These are phyloP conservation scores for Ephydatia muelleri DNA, from an alignment of 37 sponge, comb jelly and placozoan genomes.

Conservation along the genomic window DNA sequence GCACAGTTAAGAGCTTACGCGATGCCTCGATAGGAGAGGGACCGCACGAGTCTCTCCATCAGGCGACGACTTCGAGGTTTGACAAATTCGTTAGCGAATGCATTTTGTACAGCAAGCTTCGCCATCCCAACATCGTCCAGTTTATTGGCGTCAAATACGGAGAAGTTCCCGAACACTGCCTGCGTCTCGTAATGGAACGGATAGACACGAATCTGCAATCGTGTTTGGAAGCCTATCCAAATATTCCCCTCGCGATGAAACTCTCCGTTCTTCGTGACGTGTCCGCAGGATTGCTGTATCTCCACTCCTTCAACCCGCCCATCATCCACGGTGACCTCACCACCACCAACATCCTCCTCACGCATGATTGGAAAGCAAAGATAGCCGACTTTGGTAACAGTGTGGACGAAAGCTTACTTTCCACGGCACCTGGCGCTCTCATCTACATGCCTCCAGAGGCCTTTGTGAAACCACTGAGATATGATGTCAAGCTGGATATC, in stretches of 20 bases:
- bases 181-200: background rate
- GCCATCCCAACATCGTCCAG: background rate
- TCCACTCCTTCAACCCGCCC: slow-evolving; percentile 19
- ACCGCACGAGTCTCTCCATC: too few relatives aligned
- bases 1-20: too few relatives aligned
- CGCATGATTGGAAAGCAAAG: slow-evolving; percentile 16
- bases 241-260: slow-evolving; percentile 12
- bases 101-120: background rate
- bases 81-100: background rate
- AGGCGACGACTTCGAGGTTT: too few relatives aligned
- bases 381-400: slow-evolving; percentile 20
- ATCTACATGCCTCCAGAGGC: slow-evolving; percentile 28
- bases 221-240: background rate
- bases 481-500: slow-evolving; percentile 15
- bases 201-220: background rate
- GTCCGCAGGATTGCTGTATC: slow-evolving; percentile 24
- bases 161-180: background rate
- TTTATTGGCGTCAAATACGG: background rate
- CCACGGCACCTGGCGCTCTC: background rate
- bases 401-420: background rate
- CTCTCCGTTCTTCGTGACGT: slow-evolving; percentile 27
- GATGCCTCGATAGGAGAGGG: too few relatives aligned
- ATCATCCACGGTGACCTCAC: slow-evolving; percentile 27
- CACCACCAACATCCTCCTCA: slow-evolving; percentile 26
- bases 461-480: background rate